Percentiles rank a stretch among this genome's conserved stretches.
These are phyloP conservation scores for Goniozus legneri DNA, from an alignment of 1,140 invertebrate genomes.

Conservation along the genomic window DNA sequence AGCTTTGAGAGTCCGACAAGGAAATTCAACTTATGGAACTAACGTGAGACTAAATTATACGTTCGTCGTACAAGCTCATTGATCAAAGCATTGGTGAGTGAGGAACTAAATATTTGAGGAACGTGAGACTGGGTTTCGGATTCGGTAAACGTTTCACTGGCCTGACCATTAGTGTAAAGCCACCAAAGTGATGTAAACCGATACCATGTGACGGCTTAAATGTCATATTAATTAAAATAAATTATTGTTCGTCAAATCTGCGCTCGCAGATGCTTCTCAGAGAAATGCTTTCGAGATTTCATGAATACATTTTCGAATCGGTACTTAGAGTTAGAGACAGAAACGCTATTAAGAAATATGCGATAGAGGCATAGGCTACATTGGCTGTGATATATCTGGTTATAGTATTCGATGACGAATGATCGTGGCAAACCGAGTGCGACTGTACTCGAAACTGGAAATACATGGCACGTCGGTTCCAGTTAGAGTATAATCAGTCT, in stretches of 20 bases:
- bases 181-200: conserved; percentile 15
- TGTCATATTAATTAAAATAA: conserved; percentile 17
- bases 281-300: too few relatives aligned
- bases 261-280: not conserved
- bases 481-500: not conserved
- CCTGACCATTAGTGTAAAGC: conserved; percentile 18
- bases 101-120: conserved; percentile 23
- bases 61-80: not conserved
- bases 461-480: not conserved
- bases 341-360: too few relatives aligned
- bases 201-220: conserved; percentile 9
- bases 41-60: not conserved
- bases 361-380: too few relatives aligned
- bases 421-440: too few relatives aligned
- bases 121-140: conserved; percentile 3
- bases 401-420: too few relatives aligned
- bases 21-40: not conserved
- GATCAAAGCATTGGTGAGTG: conserved; percentile 12
- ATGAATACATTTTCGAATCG: too few relatives aligned
- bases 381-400: too few relatives aligned
- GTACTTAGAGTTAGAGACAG: too few relatives aligned
- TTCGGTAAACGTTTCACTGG: conserved; percentile 20
- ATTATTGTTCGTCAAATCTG: conserved; percentile 9
- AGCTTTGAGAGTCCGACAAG: not conserved
- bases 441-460: too few relatives aligned